Evolutionary conservation across 2,113 vertebrate genomes (phyloP).

Genomic region (Lampris megalopsis): DNA sequence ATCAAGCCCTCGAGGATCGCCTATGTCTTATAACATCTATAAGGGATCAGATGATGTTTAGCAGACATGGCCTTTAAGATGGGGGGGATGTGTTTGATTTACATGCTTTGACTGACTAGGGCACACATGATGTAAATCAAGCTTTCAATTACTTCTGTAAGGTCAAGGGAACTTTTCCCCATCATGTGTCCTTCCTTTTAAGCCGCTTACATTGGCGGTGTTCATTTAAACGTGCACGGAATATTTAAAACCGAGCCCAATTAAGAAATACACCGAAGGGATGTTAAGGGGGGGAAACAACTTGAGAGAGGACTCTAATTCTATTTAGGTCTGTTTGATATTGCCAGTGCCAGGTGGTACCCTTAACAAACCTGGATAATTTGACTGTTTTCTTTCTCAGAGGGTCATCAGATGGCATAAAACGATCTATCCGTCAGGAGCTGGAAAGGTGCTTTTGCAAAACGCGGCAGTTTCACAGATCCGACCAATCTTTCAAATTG

Average conservation of each 20-base stretch:
- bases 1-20: slow-evolving; percentile 33
- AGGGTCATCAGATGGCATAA: slow-evolving; percentile 15
- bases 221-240: slow-evolving; percentile 14
- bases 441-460: slow-evolving; percentile 6
- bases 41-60: not conserved
- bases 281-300: not conserved
- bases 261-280: not conserved
- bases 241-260: slow-evolving; percentile 23
- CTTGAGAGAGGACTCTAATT: slow-evolving; percentile 13
- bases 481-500: slow-evolving; percentile 10
- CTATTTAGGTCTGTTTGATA: not conserved
- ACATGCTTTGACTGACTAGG: slow-evolving; percentile 20
- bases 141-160: slow-evolving; percentile 43
- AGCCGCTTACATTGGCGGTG: not conserved
- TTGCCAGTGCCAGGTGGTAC: slow-evolving; percentile 3
- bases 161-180: slow-evolving; percentile 38
- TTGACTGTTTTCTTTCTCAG: not conserved
- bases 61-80: slow-evolving; percentile 53
- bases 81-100: slow-evolving; percentile 50
- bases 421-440: not conserved
- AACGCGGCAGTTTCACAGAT: slow-evolving; percentile 2
- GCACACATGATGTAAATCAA: slow-evolving; percentile 40
- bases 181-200: slow-evolving; percentile 3
- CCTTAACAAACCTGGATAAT: slow-evolving; percentile 34
- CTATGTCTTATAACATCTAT: slow-evolving; percentile 20